phyloP scores from a whole-genome alignment of 2,797 vertebrate genomes.

The Thripadectes ignobilis region DNA sequence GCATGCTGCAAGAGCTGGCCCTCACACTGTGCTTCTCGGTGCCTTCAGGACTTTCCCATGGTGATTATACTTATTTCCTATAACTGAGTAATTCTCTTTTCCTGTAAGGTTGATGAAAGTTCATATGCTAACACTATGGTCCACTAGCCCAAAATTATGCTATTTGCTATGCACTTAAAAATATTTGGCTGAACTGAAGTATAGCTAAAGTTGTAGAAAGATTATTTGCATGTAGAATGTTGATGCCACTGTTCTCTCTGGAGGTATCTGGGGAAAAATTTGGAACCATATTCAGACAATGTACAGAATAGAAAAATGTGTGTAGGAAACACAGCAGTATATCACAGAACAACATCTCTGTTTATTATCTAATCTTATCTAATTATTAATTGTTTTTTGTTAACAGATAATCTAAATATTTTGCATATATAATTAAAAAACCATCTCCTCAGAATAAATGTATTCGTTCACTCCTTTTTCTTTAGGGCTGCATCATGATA shows the following conservation, averaged over 20 bases:
- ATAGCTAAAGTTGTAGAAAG: neutral
- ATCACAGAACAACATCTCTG: neutral
- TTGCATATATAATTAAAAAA: neutral
- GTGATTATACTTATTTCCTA: neutral
- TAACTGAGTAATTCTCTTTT: rapidly evolving
- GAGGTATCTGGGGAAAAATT: neutral
- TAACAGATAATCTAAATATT: neutral
- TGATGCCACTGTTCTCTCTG: neutral
- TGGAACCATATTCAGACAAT: neutral
- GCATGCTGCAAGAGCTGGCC: neutral
- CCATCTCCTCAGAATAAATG: neutral
- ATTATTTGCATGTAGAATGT: neutral
- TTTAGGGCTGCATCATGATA: neutral
- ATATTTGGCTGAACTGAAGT: neutral
- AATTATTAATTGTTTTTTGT: neutral
- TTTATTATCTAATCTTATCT: neutral
- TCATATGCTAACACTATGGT: neutral
- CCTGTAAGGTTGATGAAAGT: neutral
- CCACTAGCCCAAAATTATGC: neutral
- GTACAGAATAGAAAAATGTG: neutral
- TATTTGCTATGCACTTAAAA: neutral
- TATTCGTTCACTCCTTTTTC: rapidly evolving
- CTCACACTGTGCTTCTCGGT: neutral
- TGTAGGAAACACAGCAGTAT: neutral
- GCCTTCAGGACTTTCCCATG: neutral